Base-by-base conservation (phyloP, 1,140 invertebrate species). In the Chymomyza costata region DNA sequence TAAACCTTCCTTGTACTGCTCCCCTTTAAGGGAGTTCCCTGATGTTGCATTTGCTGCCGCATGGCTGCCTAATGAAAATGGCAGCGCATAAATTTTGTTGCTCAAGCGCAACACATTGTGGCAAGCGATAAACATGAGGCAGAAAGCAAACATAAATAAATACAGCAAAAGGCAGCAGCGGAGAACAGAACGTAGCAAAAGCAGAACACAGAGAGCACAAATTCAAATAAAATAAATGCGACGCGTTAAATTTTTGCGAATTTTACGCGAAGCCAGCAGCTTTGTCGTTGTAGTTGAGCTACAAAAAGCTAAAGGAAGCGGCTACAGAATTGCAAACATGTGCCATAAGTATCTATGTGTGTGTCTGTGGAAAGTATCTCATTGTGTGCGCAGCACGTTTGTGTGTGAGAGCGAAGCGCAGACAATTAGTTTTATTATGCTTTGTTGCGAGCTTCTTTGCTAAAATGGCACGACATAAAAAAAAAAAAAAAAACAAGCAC, bases 401-500 rank as follows among this genome's bases (percentile, higher is more conserved):
- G 50, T 80, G 73, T 73, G 67, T 63, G 55, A 68, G 74, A 80
- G 74, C 68, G 73, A 81, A 80, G 73, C 73, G 64, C 74, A 80
- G 73, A 80, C 73, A 80, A 80, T 80, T 80, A 80, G 73, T 80
- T 80, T 80, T 80, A 80, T 80, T 80, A 80, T 80, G 68, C 73
- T 80, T 80, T 80, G 73, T 80, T 81, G 64, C 74, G 74, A 78
- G 74, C 74, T 80, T 80, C 73, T n/a, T n/a, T n/a, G 74, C 73
- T 81, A 68, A 80, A 81, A 80, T 81, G 73, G 74, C 74, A 80
- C 68, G 74, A 81, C 68, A 81, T 74, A 80, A 81, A 80, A 78
- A 71, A 53, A 55, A 65, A 54, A 53, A 54, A 57, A 37, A 76
- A 61, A 32, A 51, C 46, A 54, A 50, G 47, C 19, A 15, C n/a